Evolutionary conservation across 2,797 vertebrate species (phyloP), one percentile per base, ranked within the genome.

Genomic region (Alca torda): DNA sequence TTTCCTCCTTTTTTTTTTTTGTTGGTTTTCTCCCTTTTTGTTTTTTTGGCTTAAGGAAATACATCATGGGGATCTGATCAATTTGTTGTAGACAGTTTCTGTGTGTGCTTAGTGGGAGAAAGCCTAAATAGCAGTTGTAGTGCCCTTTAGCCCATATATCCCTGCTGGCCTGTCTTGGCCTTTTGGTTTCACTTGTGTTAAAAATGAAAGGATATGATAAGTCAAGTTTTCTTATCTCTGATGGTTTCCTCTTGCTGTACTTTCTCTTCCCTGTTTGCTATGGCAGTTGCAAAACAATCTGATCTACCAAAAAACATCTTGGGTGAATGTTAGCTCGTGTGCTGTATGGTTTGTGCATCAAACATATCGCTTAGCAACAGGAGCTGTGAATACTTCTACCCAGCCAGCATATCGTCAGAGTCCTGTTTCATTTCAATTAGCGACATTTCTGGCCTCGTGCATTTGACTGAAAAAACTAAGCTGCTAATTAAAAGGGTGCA

Each of bases 401-500:
- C 69, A 82, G 74, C 75, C 76, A 68, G 93, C 57, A 33, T 39
- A 19, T 39, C 75, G 39, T 79, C 86, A 74, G 60, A 92, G 70
- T 89, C 74, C 84, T 64, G 35, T 95, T 81, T 64, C 95, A 59
- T 89, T 97, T 94, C 96, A 95, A 97, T 96, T 93, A 94, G 75
- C 88, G 88, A 59, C 46, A 31, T 93, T 85, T 96, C 84, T 94
- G 61, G 83, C 78, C 91, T 95, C 33, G 2, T 83, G 64, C 63
- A 53, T 92, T 95, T 97, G 78, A 91, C 85, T 96, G 75, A 50
- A 95, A 88, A 77, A 90, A 81, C 86, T 91, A 92, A 89, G 41
- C 78, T 91, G 61, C 86, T 96, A 94, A 96, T 97, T 97, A 96
- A 96, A 97, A 94, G 82, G 46, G 41, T 90, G 65, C 73, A 95